A percentile compares a stretch with the other conserved stretches of the same genome.
These are phyloP conservation scores for Xylota sylvarum DNA, from an alignment of 2,888 invertebrate species.

Conservation along the genomic window DNA sequence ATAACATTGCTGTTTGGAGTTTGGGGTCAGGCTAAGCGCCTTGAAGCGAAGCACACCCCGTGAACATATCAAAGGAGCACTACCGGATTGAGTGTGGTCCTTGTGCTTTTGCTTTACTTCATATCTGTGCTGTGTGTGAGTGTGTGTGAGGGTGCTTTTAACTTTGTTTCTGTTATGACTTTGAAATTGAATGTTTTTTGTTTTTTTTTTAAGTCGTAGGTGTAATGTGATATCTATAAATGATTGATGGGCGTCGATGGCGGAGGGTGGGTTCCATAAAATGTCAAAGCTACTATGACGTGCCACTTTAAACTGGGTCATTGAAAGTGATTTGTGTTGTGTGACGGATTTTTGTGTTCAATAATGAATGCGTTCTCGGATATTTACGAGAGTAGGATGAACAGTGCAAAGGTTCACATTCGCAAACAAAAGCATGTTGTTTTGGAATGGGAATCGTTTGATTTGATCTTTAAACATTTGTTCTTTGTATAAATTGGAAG, in stretches of 20 bases:
- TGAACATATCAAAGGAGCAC: slow-evolving; percentile 25
- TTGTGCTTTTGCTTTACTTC: neutral
- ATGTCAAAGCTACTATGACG: neutral
- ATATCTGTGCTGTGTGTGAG: neutral
- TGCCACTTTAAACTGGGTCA: slow-evolving; percentile 7
- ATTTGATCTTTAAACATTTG: too few species aligned
- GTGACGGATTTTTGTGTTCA: neutral
- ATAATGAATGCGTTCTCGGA: neutral
- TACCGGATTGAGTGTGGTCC: neutral
- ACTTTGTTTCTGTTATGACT: slow-evolving; percentile 38
- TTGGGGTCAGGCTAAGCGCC: neutral
- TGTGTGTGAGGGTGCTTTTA: slow-evolving; percentile 10
- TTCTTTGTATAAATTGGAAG: too few species aligned
- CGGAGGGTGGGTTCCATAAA: neutral
- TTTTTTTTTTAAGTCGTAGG: slow-evolving; percentile 2
- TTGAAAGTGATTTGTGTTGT: neutral
- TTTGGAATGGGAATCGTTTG: too few species aligned
- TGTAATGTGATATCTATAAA: slow-evolving; percentile 44
- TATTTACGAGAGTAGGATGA: too few species aligned
- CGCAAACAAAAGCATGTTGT: neutral
- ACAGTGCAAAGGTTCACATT: too few species aligned
- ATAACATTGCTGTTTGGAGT: too few species aligned
- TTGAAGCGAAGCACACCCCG: slow-evolving; percentile 20
- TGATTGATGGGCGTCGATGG: slow-evolving; percentile 45
- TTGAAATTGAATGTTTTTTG: slow-evolving; percentile 42